Evolutionary conservation across 2,888 invertebrate species (phyloP), one percentile per base, ranked within the genome.

Genomic region (Nowickia ferox): DNA sequence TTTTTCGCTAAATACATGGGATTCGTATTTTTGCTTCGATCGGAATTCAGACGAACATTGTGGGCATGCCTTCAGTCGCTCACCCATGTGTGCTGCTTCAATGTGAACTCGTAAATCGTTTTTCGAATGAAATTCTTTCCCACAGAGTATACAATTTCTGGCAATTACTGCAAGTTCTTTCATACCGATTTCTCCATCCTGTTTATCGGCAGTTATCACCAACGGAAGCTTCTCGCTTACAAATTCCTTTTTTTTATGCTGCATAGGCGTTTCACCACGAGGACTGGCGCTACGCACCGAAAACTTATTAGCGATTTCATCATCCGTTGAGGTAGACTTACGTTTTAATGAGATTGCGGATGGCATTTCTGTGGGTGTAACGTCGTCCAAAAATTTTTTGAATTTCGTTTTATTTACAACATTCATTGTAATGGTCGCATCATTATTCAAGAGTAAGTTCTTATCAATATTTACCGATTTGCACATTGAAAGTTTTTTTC

Each of bases 31-130:
- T 46, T 87, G 82, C 11, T 55, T 46, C 1, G 86, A 85, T 9
- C 87, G 87, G 61, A 87, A 88, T 57, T 84, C 84, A 4, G 63
- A 76, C 1, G 71, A 87, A 48, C 88, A 88, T 61, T 88, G 80
- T 1, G 85, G 82, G 19, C 88, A 88, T 30, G 87, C 69, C 13
- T 86, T 82, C 59, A 85, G 69, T 17, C 82, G 68, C 44, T 87
- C 84, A 10, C 87, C 84, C 81, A 87, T 76, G 44, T 87, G 87
- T 19, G 78, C 81, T 38, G 61, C 71, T 30, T 81, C 80, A 38
- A 87, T 86, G 55, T 87, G 87, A 17, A 66, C 78, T 1, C 85
- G 76, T 10, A 87, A 68, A 4, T 22, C 4, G 4, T 53, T 48
- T 46, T 86, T 86, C 19, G 82, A 44, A 42, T 61, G 46, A 46